Base-by-base conservation (phyloP, 2,888 invertebrate genomes). In the Chrysina gloriosa region DNA sequence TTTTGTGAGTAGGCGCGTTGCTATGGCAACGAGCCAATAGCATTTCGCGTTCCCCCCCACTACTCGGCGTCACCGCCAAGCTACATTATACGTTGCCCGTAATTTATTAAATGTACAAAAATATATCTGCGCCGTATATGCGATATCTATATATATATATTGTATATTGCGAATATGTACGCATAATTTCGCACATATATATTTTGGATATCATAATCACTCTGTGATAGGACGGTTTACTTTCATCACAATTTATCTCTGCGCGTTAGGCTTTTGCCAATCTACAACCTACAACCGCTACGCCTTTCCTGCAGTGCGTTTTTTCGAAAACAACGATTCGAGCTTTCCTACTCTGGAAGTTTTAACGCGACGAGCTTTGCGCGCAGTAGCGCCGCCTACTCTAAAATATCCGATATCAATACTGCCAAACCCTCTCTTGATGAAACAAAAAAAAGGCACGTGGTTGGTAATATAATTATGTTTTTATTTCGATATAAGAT, bases 1-100 rank as follows among this genome's bases (percentile, higher is more conserved):
- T 82, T 81, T 82, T 81, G 79, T 76, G 77, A 78, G 80, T 78
- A 78, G 79, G 80, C 77, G 77, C 78, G 80, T 80, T 77, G 77
- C 79, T 75, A 78, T 79, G 79, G 76, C 69, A 72, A 79, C 79
- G 71, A 58, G 72, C 80, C 79, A 80, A 81, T 79, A 72, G 77
- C 71, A 71, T 65, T 61, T 66, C 75, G 70, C 54, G 63, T 58
- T 70, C 50, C 78, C 79, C n/a, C 78, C 79, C 76, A 64, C 77
- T 76, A 74, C 70, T 66, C 67, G 69, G n/a, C 61, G 75, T 68
- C 72, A 69, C 70, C 64, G 47, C 48, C 63, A 65, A 66, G 70
- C 72, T 70, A 69, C 61, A 64, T 48, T 50, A 47, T 56, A 61
- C 65, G 69, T 50, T 52, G 67, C 19, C 36, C 19, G 65, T 67